Evolutionary conservation across 2,888 invertebrate species (phyloP), one percentile per base, ranked within the genome.

Genomic region (Acronicta psi): DNA sequence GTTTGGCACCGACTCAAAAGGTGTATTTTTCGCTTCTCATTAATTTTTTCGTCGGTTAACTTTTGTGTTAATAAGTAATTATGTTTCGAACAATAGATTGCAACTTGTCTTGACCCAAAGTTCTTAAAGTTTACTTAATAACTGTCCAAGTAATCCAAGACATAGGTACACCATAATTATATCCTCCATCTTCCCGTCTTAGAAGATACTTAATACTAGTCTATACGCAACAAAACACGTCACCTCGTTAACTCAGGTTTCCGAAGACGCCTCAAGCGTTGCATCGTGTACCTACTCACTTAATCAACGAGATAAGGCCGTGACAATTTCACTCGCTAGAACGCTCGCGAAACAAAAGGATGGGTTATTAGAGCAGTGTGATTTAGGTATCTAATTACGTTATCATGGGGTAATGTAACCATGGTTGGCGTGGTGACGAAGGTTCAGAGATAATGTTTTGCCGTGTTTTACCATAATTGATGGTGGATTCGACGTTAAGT

Each of bases 241-340:
- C n/a, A 38, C n/a, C 43, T 54, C 43, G 55, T 43, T 23, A 42
- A 42, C n/a, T 41, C 52, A 14, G 37, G 51, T 54, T 53, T 41
- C 54, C 29, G 47, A 51, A 53, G 41, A 37, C 31, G 7, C 47
- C 51, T 13, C 40, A 45, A 50, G 36, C 55, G 46, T 13, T 58
- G 61, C 60, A 57, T 70, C 59, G 56, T 71, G 67, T 59, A 51
- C 11, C 11, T 29, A 11, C 64, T 66, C 73, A 74, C 66, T 77
- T 77, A 77, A 79, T 80, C 79, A 80, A 78, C 70, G 67, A 72
- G 80, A 75, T 80, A 79, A 72, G 67, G 58, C 60, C 53, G 44
- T 67, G 70, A 75, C 75, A 51, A 54, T 56, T 46, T 23, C 41
- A 18, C 36, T 59, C 40, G 23, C 36, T 40, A 51, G 50, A 58